Conservation (phyloP, 1,140 invertebrate genomes). For the Caenorhabditis briggsae region DNA sequence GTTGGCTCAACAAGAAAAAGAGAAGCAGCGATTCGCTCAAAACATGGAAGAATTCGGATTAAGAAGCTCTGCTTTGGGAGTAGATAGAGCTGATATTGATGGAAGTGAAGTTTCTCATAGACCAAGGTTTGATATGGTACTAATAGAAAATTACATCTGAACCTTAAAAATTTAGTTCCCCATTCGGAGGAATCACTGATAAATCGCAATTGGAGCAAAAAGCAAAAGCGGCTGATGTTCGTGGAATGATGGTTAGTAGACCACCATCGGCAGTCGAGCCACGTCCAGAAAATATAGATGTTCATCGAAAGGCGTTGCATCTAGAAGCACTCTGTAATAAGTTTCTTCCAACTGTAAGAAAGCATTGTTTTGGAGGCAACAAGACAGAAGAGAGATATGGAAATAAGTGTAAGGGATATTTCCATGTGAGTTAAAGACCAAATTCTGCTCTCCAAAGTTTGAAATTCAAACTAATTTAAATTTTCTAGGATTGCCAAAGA, state of each 20-base stretch:
- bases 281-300: conserved; percentile 53
- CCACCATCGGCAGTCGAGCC: conserved; percentile 53
- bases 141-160: background rate
- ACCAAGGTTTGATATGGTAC: conserved; percentile 2
- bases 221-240: conserved; percentile 42
- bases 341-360: conserved; percentile 59
- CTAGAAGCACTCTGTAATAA: conserved; percentile 55
- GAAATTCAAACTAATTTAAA: background rate
- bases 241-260: conserved; percentile 26
- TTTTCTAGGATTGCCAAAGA: conserved; percentile 60
- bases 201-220: conserved; percentile 16
- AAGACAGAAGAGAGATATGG: conserved; percentile 46
- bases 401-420: conserved; percentile 54
- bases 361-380: conserved; percentile 59
- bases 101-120: background rate
- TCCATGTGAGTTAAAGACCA: conserved; percentile 59
- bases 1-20: conserved; percentile 55
- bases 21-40: conserved; percentile 45
- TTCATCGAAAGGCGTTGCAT: conserved; percentile 52
- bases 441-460: no score
- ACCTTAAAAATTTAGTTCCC: conserved; percentile 25
- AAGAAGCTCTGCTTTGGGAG: conserved; percentile 22
- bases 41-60: conserved; percentile 58
- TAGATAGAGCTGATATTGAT: conserved; percentile 19
- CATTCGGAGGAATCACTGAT: conserved; percentile 32